Evolutionary conservation across 2,113 vertebrate genomes (phyloP), one percentile per base, ranked within the genome.

Genomic region (Eurystomus gularis): DNA sequence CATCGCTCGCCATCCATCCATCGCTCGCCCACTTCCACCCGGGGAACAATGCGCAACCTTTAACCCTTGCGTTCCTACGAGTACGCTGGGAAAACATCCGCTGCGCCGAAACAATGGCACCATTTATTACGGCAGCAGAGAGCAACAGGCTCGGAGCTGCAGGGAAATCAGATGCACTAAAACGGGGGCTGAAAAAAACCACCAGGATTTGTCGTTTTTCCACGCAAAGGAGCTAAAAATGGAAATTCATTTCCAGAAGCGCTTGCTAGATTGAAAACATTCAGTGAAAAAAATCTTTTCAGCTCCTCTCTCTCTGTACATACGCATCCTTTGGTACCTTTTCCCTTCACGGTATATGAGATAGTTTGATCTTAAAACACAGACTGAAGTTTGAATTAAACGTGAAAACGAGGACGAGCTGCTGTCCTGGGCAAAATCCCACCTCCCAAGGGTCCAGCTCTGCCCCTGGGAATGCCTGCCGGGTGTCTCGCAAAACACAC

Each of bases 21-120:
- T 81, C 82, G 21, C n/a, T n/a, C n/a, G 92, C 80, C 79, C 11
- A 81, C 86, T 86, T 61, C 80, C 88, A 95, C 81, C 94, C 81
- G 9, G 86, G 83, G 61, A 93, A 78, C 90, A 97, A 96, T 90
- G 83, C 26, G 46, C 86, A 85, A 82, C 92, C 90, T 84, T 96
- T 97, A 95, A 96, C 95, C 88, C 77, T 12, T 31, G 64, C 55
- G 55, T 90, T 88, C 91, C 94, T 84, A 28, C 10, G 66, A 70
- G 82, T 51, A 2, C 2, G 68, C 84, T 10, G 84, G 91, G 82
- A 85, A 95, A 97, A 95, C 87, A 96, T 52, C 97, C 93, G 83
- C 94, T 51, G 91, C 52, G 20, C 55, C 9, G 20, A n/a, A 89
- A 95, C 95, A 97, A 96, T 87, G 90, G 76, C 80, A 62, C 90